These are phyloP conservation scores for Panopea generosa DNA, from an alignment of 2,888 invertebrate genomes.

Conservation along the genomic window DNA sequence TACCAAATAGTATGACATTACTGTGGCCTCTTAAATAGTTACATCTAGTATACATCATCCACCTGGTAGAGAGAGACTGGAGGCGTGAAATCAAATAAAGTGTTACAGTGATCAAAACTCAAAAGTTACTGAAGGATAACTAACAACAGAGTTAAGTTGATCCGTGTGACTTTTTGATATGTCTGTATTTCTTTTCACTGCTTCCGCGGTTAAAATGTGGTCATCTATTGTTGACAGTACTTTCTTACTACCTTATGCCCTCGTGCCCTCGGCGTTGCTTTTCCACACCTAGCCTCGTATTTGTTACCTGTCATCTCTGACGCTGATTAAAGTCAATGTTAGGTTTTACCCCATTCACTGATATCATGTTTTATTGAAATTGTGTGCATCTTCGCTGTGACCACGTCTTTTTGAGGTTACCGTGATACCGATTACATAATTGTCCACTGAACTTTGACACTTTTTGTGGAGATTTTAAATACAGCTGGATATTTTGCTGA, in stretches of 20 bases:
- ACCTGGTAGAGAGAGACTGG: no score
- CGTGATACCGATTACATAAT: conserved; percentile 38
- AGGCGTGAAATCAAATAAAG: no score
- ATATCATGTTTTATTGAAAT: conserved; percentile 36
- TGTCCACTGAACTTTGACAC: conserved; percentile 43
- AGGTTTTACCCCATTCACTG: conserved; percentile 37
- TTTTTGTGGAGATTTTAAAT: conserved; percentile 29
- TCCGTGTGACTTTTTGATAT: conserved; percentile 34
- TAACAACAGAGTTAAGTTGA: conserved; percentile 31
- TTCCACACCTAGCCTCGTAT: conserved; percentile 26
- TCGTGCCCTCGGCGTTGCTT: conserved; percentile 25
- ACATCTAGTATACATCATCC: no score
- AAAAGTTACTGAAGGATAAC: conserved; percentile 27
- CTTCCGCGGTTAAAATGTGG: conserved; percentile 31
- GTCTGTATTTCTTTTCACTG: conserved; percentile 8
- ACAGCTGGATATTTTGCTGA: not conserved
- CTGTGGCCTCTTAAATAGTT: no score
- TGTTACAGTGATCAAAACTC: no score
- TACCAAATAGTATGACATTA: no score
- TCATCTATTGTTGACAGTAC: conserved; percentile 29
- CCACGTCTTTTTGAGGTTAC: conserved; percentile 32
- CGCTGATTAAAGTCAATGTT: conserved; percentile 25
- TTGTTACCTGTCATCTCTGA: conserved; percentile 28
- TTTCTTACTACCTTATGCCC: conserved; percentile 16
- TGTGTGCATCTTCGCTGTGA: conserved; percentile 36